Evolutionary conservation across 2,113 vertebrate species (phyloP).

Genomic region (Damaliscus lunatus): DNA sequence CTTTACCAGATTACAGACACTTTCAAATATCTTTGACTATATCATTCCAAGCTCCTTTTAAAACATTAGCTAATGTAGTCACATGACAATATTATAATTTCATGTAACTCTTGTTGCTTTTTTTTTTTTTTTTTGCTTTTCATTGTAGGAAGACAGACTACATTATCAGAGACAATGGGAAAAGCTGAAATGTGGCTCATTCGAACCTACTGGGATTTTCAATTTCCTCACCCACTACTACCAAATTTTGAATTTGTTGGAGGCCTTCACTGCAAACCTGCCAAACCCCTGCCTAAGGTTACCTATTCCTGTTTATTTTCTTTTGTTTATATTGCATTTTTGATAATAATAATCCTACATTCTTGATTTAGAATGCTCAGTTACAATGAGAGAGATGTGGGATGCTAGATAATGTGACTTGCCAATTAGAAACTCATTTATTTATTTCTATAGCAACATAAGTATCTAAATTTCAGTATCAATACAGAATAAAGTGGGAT

Average conservation of each 20-base stretch:
- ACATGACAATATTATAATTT: background rate
- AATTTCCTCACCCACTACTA: slow-evolving; percentile 87
- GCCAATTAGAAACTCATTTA: background rate
- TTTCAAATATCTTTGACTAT: background rate
- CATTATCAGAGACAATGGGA: background rate
- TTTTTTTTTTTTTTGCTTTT: background rate
- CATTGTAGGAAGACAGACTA: background rate
- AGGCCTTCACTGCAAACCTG: slow-evolving; percentile 56
- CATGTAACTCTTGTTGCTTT: background rate
- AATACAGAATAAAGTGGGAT: background rate
- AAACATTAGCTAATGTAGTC: background rate
- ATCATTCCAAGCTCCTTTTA: background rate
- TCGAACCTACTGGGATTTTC: slow-evolving; percentile 89
- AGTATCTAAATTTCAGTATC: background rate
- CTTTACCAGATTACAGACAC: background rate
- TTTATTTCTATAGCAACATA: background rate
- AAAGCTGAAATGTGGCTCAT: slow-evolving; percentile 90
- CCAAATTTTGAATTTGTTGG: slow-evolving; percentile 63
- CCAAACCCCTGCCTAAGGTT: slow-evolving; percentile 88
- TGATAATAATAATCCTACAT: background rate
- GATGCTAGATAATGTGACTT: background rate
- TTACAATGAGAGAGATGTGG: background rate
- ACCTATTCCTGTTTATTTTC: background rate
- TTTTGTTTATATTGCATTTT: background rate
- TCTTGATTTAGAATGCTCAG: background rate